Evolutionary conservation across 2,888 invertebrate genomes (phyloP).

Genomic region (Adelphocoris suturalis): DNA sequence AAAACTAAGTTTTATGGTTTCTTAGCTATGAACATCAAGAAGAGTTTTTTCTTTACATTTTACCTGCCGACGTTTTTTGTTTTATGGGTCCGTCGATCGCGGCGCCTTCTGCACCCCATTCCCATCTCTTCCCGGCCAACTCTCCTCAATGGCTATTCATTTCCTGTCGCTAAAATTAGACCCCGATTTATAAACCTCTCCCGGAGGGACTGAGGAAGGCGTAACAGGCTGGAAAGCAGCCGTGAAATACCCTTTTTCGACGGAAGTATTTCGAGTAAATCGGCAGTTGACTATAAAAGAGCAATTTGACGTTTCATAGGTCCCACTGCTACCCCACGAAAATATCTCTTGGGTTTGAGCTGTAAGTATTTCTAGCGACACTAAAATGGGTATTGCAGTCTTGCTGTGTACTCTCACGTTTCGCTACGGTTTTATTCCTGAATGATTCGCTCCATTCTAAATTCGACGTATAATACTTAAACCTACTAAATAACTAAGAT

Average conservation of each 20-base stretch:
- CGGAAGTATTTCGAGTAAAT: neutral
- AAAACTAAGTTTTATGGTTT: no score
- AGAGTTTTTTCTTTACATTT: no score
- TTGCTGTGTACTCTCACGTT: neutral
- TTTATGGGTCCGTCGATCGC: neutral
- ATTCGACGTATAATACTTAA: no score
- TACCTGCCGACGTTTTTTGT: no score
- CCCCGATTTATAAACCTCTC: neutral
- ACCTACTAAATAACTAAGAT: no score
- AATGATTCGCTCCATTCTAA: neutral
- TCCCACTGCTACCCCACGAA: slow-evolving; percentile 17
- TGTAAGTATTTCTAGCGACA: neutral
- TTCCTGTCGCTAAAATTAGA: slow-evolving; percentile 52
- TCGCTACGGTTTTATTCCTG: neutral
- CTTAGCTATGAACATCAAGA: no score
- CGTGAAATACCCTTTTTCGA: slow-evolving; percentile 35
- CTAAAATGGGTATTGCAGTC: slow-evolving; percentile 9
- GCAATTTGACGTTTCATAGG: neutral
- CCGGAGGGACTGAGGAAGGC: neutral
- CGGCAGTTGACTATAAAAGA: slow-evolving; percentile 21
- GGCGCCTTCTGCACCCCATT: neutral
- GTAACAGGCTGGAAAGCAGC: slow-evolving; percentile 17
- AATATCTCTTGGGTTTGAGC: neutral
- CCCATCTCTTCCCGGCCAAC: slow-evolving; percentile 15
- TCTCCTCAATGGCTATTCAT: slow-evolving; percentile 44